phyloP scores from a whole-genome alignment of 2,797 vertebrate genomes.

The Etheostoma nigrum region DNA sequence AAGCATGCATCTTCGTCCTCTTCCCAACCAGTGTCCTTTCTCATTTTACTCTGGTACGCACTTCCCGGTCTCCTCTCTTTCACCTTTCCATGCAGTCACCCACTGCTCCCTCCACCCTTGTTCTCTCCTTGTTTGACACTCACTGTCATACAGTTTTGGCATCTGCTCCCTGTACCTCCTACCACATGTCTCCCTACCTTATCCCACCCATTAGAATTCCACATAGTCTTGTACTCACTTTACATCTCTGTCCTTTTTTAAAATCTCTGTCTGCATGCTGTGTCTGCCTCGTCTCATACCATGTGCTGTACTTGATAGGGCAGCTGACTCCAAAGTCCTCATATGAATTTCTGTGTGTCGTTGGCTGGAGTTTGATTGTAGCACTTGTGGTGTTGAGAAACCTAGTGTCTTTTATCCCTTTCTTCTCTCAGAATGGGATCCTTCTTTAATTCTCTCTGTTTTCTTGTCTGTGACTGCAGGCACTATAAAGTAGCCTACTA shows the following conservation, averaged over 20 bases:
- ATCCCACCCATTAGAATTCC: conserved; percentile 48
- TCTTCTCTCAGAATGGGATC: conserved; percentile 17
- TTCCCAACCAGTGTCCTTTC: conserved; percentile 39
- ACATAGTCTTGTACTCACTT: conserved; percentile 64
- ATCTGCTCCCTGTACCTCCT: conserved; percentile 54
- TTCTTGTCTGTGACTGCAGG: not conserved
- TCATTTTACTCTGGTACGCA: conserved; percentile 28
- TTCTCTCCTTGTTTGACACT: conserved; percentile 73
- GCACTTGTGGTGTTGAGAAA: conserved; percentile 9
- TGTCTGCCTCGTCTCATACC: conserved; percentile 63
- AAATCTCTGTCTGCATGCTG: conserved; percentile 64
- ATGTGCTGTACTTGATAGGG: conserved; percentile 57
- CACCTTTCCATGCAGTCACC: conserved; percentile 57
- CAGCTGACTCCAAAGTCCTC: conserved; percentile 84
- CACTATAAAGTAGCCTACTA: not conserved
- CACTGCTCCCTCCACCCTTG: conserved; percentile 57
- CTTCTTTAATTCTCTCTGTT: conserved; percentile 25
- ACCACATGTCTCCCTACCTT: conserved; percentile 46
- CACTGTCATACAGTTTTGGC: conserved; percentile 63
- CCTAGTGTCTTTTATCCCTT: conserved; percentile 2
- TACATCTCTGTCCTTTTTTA: conserved; percentile 61
- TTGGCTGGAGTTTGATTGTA: conserved; percentile 47
- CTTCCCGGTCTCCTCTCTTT: conserved; percentile 42
- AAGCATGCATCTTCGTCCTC: conserved; percentile 3
- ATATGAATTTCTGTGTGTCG: conserved; percentile 49